phyloP scores from a whole-genome alignment of 2,888 invertebrate species.

The Cheilosia soror region DNA sequence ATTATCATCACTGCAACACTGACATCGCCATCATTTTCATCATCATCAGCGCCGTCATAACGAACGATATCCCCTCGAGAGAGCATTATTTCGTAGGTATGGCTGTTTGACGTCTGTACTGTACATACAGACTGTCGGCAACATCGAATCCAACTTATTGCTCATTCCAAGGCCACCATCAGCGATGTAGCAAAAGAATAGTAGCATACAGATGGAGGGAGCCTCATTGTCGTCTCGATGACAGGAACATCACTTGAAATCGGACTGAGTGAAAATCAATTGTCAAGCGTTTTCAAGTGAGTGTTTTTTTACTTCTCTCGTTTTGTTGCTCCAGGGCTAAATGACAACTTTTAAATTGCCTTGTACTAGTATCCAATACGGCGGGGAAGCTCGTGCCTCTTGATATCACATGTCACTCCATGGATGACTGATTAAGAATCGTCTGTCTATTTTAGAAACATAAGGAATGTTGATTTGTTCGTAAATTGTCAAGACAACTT shows the following conservation, averaged over 20 bases:
- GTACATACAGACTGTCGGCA: constrained; percentile 9
- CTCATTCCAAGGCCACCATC: constrained; percentile 38
- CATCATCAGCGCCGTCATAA: constrained; percentile 6
- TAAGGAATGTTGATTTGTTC: constrained; percentile 9
- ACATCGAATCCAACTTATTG: constrained; percentile 35
- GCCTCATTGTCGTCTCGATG: constrained; percentile 11
- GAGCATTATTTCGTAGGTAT: not conserved
- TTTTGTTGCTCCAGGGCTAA: not conserved
- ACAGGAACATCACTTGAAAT: constrained; percentile 28
- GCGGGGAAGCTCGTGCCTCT: not conserved
- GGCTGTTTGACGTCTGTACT: constrained; percentile 5
- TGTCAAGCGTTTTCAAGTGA: constrained; percentile 3
- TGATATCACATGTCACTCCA: not conserved
- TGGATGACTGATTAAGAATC: constrained; percentile 17
- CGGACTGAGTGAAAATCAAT: constrained; percentile 38
- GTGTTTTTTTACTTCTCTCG: not conserved
- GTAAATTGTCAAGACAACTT: too few relatives aligned
- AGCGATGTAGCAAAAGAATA: not conserved
- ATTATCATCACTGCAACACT: constrained; percentile 22
- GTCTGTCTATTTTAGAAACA: constrained; percentile 19
- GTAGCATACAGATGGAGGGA: not conserved
- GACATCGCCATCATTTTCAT: not conserved
- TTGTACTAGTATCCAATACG: not conserved
- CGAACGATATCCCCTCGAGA: constrained; percentile 6
- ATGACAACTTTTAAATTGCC: not conserved